Evolutionary conservation across 2,113 vertebrate genomes (phyloP), one percentile per base, ranked within the genome.

Genomic region (Dipodomys merriami): DNA sequence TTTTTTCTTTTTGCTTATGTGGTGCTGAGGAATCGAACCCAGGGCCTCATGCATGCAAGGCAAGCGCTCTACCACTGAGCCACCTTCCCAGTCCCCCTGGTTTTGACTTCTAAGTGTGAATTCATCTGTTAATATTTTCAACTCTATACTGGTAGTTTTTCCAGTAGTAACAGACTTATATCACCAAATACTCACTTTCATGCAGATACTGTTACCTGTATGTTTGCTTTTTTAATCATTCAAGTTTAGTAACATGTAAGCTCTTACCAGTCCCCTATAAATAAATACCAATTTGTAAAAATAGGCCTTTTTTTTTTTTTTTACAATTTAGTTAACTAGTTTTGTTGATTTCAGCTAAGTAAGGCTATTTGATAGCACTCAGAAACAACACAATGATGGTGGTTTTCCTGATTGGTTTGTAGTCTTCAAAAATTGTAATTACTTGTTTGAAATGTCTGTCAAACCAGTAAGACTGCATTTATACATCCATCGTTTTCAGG

Each of bases 401-500:
- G 16, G 30, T 82, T 76, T 92, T 92, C 39, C 81, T 73, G 53
- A 76, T 3, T 53, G 25, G 19, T 76, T 6, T 44, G 67, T 91
- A 39, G 39, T 96, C 65, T 94, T 90, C 49, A 30, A 9, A 39
- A 85, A 79, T 72, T 87, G 7, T 5, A 93, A 12, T 57, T 85
- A 83, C 49, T 49, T 64, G 10, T 80, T 22, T 82, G 19, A 65
- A 74, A 49, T 2, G 23, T 53, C 69, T 91, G 20, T 98, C 96
- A 99, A 60, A 99, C 99, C 90, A 99, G 98, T 64, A 99, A 97
- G 91, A 99, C 98, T 22, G 99, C 99, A 80, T 99, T 99, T 95
- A 99, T 99, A 94, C 99, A 99, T 87, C 99, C 99, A n/a, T 99
- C 99, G 0, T 99, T 99, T 98, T 99, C 99, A 39, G 99, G 99